These are phyloP conservation scores for Rotaria magnacalcarata DNA, from an alignment of 2,888 invertebrate genomes.

Conservation along the genomic window DNA sequence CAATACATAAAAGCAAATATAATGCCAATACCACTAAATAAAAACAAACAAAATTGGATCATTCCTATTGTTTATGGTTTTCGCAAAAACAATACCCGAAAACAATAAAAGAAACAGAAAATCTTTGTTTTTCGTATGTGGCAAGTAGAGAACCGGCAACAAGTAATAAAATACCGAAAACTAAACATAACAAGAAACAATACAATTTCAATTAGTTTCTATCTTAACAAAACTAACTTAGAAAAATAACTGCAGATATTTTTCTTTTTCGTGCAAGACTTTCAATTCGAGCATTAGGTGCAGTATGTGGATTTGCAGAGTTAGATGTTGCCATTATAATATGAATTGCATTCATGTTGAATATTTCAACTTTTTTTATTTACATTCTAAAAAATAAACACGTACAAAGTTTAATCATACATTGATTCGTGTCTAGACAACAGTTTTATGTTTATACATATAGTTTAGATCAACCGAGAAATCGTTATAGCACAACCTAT, in stretches of 20 bases:
- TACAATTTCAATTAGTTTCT: too few species aligned
- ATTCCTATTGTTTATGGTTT: too few species aligned
- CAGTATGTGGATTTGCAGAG: conserved; percentile 9
- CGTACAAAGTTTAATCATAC: neutral
- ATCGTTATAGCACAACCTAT: neutral
- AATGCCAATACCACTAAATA: conserved; percentile 23
- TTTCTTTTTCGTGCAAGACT: conserved; percentile 26
- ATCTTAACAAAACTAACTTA: neutral
- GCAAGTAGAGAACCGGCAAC: neutral
- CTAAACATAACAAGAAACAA: neutral
- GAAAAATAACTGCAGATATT: neutral
- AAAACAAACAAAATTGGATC: neutral
- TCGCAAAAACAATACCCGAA: neutral
- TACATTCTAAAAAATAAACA: neutral
- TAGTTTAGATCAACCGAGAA: neutral
- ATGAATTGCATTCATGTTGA: conserved; percentile 23
- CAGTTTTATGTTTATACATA: neutral
- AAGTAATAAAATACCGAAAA: conserved; percentile 12
- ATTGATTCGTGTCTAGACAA: neutral
- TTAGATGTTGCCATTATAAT: conserved; percentile 9
- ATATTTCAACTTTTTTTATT: neutral
- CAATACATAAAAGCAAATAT: conserved; percentile 27
- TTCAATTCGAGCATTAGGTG: conserved; percentile 5
- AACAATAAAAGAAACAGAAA: conserved; percentile 36
- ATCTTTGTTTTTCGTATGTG: conserved; percentile 15